phyloP scores from a whole-genome alignment of 2,888 invertebrate species.

The Zaprionus bogoriensis region DNA sequence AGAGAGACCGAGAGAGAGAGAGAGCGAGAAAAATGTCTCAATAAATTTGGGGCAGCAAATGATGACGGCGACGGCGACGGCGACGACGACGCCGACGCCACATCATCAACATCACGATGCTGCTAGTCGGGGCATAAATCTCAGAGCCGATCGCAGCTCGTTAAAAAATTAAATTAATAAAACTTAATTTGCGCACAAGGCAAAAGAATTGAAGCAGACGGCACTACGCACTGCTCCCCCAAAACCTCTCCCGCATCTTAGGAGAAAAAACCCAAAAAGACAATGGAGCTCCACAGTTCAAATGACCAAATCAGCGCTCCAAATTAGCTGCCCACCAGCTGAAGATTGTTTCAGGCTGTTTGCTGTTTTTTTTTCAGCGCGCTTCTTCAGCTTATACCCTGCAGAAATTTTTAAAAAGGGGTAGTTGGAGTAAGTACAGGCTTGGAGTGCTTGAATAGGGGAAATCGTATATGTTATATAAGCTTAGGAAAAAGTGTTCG shows the following conservation, averaged over 20 bases:
- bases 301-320: constrained; percentile 67
- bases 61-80: constrained; percentile 25
- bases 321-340: constrained; percentile 69
- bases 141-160: constrained; percentile 63
- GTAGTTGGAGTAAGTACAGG: background rate
- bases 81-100: constrained; percentile 12
- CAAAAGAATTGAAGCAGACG: constrained; percentile 28
- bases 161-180: constrained; percentile 76
- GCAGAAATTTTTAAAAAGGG: background rate
- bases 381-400: background rate
- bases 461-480: too few relatives aligned
- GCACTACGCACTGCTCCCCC: background rate
- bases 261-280: constrained; percentile 6
- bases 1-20: too few relatives aligned
- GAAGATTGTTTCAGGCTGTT: constrained; percentile 25
- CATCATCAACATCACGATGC: constrained; percentile 18
- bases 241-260: background rate
- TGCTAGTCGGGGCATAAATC: constrained; percentile 51
- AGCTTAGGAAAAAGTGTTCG: too few relatives aligned
- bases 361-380: constrained; percentile 1
- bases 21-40: constrained; percentile 61
- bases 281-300: constrained; percentile 49
- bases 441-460: too few relatives aligned
- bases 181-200: constrained; percentile 67
- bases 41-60: constrained; percentile 46